These are phyloP conservation scores for Labeo calbasu DNA, from an alignment of 2,797 vertebrate species.

Conservation along the genomic window DNA sequence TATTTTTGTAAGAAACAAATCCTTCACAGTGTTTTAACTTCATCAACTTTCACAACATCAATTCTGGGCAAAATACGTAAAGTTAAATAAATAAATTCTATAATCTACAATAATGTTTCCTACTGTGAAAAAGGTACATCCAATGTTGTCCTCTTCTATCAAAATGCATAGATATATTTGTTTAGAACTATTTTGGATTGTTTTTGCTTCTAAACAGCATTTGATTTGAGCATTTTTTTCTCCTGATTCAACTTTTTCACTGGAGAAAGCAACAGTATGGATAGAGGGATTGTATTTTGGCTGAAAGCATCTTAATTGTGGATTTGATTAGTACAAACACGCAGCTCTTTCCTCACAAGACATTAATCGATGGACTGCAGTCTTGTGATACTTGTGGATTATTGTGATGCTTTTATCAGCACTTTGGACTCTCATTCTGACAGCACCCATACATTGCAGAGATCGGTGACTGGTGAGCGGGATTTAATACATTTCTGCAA, in stretches of 20 bases:
- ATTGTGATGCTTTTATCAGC: neutral
- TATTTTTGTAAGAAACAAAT: neutral
- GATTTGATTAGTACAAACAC: neutral
- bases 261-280: neutral
- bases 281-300: neutral
- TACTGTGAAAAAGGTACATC: neutral
- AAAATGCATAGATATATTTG: neutral
- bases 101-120: neutral
- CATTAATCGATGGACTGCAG: neutral
- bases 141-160: neutral
- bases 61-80: neutral
- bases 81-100: neutral
- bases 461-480: neutral
- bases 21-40: neutral
- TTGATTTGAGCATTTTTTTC: neutral
- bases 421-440: neutral
- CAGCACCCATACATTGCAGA: neutral
- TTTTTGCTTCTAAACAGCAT: neutral
- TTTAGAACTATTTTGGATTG: neutral
- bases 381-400: neutral
- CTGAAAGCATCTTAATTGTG: neutral
- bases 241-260: neutral
- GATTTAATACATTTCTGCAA: neutral
- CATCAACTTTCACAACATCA: neutral
- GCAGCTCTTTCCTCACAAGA: neutral